These are phyloP conservation scores for Oceanodroma tethys DNA, from an alignment of 2,113 vertebrate species.

Conservation along the genomic window DNA sequence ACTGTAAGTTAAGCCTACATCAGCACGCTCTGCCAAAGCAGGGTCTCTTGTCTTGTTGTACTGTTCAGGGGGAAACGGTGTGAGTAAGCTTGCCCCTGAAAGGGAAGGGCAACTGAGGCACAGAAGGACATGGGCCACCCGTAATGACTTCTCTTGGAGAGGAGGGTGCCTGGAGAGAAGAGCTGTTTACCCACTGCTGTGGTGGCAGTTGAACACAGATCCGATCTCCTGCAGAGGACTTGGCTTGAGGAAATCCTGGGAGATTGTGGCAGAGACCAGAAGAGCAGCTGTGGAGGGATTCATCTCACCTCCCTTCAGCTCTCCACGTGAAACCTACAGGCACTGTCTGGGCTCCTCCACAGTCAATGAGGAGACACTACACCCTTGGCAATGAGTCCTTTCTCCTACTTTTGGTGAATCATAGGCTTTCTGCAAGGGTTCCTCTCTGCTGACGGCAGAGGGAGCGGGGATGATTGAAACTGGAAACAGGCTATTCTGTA, in stretches of 20 bases:
- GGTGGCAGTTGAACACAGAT: not conserved
- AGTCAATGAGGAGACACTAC: too few species aligned
- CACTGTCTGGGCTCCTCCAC: too few species aligned
- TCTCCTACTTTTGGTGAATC: too few species aligned
- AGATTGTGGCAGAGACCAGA: not conserved
- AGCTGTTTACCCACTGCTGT: not conserved
- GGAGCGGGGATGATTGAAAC: too few species aligned
- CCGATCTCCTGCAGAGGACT: not conserved
- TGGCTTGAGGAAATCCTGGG: not conserved
- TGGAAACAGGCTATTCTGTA: too few species aligned
- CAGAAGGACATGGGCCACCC: rapidly evolving
- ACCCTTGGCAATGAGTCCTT: too few species aligned
- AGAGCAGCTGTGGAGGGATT: not conserved
- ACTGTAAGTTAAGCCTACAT: not conserved
- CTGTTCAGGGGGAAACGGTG: not conserved
- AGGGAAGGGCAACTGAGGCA: not conserved
- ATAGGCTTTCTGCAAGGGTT: too few species aligned
- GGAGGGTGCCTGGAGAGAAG: not conserved
- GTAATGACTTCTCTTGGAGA: not conserved
- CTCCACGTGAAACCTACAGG: not conserved
- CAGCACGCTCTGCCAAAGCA: not conserved
- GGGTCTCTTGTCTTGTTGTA: not conserved
- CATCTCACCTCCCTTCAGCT: not conserved
- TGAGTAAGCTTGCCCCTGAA: not conserved
- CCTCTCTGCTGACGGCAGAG: too few species aligned